Percentiles rank a stretch among this genome's conserved stretches.
Evolutionary conservation across 92 coral and sea anemone genomes (phyloP).

Genomic region (Virgularia gustaviana): DNA sequence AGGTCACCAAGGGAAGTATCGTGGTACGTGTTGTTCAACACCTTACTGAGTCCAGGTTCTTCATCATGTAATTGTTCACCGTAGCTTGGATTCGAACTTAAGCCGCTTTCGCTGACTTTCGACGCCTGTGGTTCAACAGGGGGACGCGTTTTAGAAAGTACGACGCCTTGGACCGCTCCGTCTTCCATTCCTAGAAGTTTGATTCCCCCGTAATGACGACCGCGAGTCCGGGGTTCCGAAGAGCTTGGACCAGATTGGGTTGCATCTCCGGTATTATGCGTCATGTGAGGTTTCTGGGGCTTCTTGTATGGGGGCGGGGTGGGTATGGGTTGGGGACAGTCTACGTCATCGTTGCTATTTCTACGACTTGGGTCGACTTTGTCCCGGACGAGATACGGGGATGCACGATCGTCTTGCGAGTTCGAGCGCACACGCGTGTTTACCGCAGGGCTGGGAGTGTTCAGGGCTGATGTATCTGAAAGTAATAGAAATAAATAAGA

Average conservation of each 20-base stretch:
- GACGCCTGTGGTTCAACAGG: neutral
- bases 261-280: slow-evolving; percentile 1
- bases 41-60: neutral
- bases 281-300: neutral
- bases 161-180: neutral
- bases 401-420: neutral
- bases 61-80: slow-evolving; percentile 13
- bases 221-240: slow-evolving; percentile 13
- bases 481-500: neutral
- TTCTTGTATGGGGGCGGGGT: slow-evolving; percentile 4
- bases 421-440: neutral
- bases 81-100: slow-evolving; percentile 18
- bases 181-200: slow-evolving; percentile 31
- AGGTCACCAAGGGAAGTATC: no score
- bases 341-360: slow-evolving; percentile 8
- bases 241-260: slow-evolving; percentile 20
- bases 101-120: slow-evolving; percentile 8
- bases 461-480: slow-evolving; percentile 5
- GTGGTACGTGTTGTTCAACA: no score
- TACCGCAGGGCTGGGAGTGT: slow-evolving; percentile 1
- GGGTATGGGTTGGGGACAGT: neutral
- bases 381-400: slow-evolving; percentile 3
- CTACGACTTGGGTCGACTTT: no score
- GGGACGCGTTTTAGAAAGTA: neutral
- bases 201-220: neutral